A percentile compares a stretch with the other conserved stretches of the same genome.
phyloP scores from a whole-genome alignment of 2,113 vertebrate genomes.

The Toxotes chatareus region DNA sequence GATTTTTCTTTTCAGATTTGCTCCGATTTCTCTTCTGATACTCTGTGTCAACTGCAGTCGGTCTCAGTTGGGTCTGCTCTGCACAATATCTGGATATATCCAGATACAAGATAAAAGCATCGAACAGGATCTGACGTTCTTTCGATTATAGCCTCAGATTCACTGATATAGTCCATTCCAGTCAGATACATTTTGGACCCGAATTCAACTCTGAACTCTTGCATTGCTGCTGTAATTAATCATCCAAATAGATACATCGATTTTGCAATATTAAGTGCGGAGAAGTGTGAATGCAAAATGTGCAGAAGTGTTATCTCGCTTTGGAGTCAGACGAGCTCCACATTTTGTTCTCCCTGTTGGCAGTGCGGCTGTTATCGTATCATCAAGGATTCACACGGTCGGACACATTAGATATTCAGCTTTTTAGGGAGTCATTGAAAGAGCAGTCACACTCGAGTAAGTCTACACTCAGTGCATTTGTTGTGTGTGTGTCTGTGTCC shows the following conservation, averaged over 20 bases:
- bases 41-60: conserved; percentile 11
- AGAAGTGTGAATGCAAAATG: conserved; percentile 3
- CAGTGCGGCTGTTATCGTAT: conserved; percentile 19
- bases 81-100: conserved; percentile 27
- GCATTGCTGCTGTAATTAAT: conserved; percentile 21
- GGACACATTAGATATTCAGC: conserved; percentile 30
- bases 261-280: conserved; percentile 6
- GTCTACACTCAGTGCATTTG: conserved; percentile 6
- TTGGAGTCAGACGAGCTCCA: conserved; percentile 7
- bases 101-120: conserved; percentile 12
- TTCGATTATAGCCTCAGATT: not conserved
- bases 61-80: conserved; percentile 19
- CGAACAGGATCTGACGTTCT: not conserved
- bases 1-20: conserved; percentile 32
- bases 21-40: conserved; percentile 37
- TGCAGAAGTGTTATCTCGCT: not conserved
- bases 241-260: conserved; percentile 29
- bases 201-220: not conserved
- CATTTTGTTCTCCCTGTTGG: conserved; percentile 6
- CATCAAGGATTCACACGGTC: conserved; percentile 29
- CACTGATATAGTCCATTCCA: not conserved
- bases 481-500: conserved; percentile 16
- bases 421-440: conserved; percentile 43
- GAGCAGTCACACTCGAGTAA: conserved; percentile 30
- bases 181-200: conserved; percentile 5